phyloP scores from a whole-genome alignment of 2,113 vertebrate species.

The Raja brachyura region DNA sequence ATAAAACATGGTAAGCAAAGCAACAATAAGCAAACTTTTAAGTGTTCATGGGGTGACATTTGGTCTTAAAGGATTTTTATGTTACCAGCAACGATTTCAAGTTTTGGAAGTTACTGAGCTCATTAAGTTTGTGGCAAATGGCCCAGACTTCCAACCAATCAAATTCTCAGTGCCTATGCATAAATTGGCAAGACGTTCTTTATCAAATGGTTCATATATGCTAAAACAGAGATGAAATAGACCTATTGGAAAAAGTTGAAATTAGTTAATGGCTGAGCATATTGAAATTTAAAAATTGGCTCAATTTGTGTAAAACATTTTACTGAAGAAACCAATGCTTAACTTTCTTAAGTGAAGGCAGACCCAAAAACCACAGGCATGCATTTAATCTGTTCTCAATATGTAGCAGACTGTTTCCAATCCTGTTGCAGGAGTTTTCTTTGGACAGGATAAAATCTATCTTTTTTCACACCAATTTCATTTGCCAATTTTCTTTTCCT shows the following conservation, averaged over 20 bases:
- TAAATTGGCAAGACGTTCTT: background rate
- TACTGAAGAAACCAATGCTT: slow-evolving; percentile 5
- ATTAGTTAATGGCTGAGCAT: background rate
- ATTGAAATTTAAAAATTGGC: background rate
- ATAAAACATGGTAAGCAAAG: background rate
- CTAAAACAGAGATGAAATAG: background rate
- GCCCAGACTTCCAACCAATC: background rate
- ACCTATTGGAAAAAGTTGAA: background rate
- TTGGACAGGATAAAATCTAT: background rate
- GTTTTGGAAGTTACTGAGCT: background rate
- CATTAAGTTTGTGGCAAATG: background rate
- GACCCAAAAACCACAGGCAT: slow-evolving; percentile 18
- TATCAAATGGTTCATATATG: background rate
- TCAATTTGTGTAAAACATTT: background rate
- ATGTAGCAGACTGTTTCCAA: slow-evolving; percentile 8
- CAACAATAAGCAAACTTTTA: background rate
- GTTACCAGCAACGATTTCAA: background rate
- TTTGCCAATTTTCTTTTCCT: background rate
- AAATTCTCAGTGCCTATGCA: background rate
- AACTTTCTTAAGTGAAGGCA: slow-evolving; percentile 25
- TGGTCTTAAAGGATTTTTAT: background rate
- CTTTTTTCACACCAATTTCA: background rate
- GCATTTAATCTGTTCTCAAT: slow-evolving; percentile 28
- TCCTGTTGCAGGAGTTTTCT: background rate
- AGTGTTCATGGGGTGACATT: background rate